These are phyloP conservation scores for Rhyacophila brunnea DNA, from an alignment of 1,140 invertebrate genomes.

Conservation along the genomic window DNA sequence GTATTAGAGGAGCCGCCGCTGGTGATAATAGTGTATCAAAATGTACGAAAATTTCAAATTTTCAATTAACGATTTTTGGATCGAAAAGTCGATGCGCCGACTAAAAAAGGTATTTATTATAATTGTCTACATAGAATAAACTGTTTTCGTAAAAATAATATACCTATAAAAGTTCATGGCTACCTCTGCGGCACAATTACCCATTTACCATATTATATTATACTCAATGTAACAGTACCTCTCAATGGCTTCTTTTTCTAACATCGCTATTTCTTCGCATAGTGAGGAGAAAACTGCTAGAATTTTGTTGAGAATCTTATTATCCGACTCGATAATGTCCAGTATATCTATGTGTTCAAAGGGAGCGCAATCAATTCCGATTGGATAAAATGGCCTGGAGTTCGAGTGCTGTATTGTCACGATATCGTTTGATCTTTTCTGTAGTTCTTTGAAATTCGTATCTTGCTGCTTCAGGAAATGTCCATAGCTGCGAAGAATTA, in stretches of 20 bases:
- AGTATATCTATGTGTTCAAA: conserved; percentile 66
- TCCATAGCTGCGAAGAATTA: conserved; percentile 60
- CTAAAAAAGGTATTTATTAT: no score
- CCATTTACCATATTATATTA: no score
- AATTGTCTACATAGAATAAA: no score
- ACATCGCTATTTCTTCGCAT: conserved; percentile 70
- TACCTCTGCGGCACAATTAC: no score
- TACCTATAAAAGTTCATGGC: no score
- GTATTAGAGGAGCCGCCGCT: no score
- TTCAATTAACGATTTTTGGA: no score
- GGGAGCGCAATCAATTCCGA: conserved; percentile 54
- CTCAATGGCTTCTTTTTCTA: conserved; percentile 67
- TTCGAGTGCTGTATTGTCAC: conserved; percentile 41
- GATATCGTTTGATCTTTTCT: conserved; percentile 47
- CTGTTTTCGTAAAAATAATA: no score
- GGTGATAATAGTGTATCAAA: no score
- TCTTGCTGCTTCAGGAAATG: conserved; percentile 71
- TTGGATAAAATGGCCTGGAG: conserved; percentile 59
- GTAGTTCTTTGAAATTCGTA: conserved; percentile 47
- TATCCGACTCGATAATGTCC: conserved; percentile 76
- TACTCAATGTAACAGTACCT: no score
- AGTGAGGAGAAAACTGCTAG: conserved; percentile 77
- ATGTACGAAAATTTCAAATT: no score
- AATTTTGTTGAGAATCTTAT: conserved; percentile 78
- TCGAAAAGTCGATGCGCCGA: no score